phyloP scores from a whole-genome alignment of 1,140 invertebrate species.

The Potamilus streckersoni region DNA sequence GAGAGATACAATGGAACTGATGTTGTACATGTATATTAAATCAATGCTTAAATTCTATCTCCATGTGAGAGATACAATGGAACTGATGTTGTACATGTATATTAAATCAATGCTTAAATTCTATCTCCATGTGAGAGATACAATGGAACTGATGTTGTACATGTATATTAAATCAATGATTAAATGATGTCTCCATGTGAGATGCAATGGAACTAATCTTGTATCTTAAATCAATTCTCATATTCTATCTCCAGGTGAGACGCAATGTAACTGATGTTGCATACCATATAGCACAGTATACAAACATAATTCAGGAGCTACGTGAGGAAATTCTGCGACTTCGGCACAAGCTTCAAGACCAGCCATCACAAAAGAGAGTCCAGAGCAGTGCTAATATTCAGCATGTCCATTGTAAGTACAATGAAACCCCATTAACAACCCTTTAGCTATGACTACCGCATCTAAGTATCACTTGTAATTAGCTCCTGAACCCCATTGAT shows the following conservation, averaged over 20 bases:
- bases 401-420: conserved; percentile 64
- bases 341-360: conserved; percentile 80
- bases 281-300: conserved; percentile 85
- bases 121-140: too few species aligned
- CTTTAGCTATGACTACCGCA: too few species aligned
- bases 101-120: too few species aligned
- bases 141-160: too few species aligned
- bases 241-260: conserved; percentile 72
- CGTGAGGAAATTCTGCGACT: conserved; percentile 85
- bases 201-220: too few species aligned
- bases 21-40: too few species aligned
- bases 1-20: conserved; percentile 79
- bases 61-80: conserved; percentile 80
- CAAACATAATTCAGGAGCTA: conserved; percentile 83
- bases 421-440: neutral
- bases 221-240: too few species aligned
- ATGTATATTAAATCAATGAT: too few species aligned
- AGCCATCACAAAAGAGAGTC: conserved; percentile 24
- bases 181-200: too few species aligned
- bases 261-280: conserved; percentile 84
- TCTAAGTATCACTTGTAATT: too few species aligned
- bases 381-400: conserved; percentile 67
- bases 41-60: conserved; percentile 1
- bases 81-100: conserved; percentile 69
- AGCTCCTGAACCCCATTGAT: too few species aligned